These are phyloP conservation scores for Nephotettix cincticeps DNA, from an alignment of 1,140 invertebrate genomes.

Conservation along the genomic window DNA sequence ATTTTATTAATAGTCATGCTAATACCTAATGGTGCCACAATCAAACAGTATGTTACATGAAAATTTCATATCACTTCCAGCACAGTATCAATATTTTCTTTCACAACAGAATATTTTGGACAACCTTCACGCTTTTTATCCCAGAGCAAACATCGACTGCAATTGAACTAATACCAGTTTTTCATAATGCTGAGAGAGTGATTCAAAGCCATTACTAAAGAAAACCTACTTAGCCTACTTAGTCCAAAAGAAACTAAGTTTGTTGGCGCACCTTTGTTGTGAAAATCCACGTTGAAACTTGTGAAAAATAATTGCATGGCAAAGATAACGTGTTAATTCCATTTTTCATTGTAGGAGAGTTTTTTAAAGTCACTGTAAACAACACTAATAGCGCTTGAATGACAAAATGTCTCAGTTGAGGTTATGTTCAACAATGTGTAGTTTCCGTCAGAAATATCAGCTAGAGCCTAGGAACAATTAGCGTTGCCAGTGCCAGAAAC, in stretches of 20 bases:
- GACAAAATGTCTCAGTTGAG: conserved; percentile 5
- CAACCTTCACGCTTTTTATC: conserved; percentile 38
- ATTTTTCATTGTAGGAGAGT: conserved; percentile 6
- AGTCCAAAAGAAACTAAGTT: too few relatives aligned
- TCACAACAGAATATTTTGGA: conserved; percentile 40
- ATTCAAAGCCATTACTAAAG: conserved; percentile 26
- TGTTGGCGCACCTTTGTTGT: conserved; percentile 32
- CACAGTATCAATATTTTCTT: conserved; percentile 39
- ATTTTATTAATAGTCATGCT: conserved; percentile 36
- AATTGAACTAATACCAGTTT: conserved; percentile 33
- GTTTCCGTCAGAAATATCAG: conserved; percentile 9
- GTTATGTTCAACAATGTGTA: conserved; percentile 15
- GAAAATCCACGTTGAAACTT: conserved; percentile 31
- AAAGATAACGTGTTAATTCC: conserved; percentile 14
- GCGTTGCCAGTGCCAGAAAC: conserved; percentile 18
- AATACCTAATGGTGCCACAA: conserved; percentile 25
- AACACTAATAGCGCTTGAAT: conserved; percentile 13
- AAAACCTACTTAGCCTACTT: too few relatives aligned
- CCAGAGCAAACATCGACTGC: conserved; percentile 32
- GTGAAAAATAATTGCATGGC: conserved; percentile 30
- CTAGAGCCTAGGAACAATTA: conserved; percentile 12
- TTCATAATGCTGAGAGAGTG: conserved; percentile 29
- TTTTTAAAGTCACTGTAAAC: conserved; percentile 12
- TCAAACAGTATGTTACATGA: conserved; percentile 31
- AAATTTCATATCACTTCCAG: conserved; percentile 13